Conservation (phyloP, 2,797 vertebrate species). For the Hylomyscus alleni region DNA sequence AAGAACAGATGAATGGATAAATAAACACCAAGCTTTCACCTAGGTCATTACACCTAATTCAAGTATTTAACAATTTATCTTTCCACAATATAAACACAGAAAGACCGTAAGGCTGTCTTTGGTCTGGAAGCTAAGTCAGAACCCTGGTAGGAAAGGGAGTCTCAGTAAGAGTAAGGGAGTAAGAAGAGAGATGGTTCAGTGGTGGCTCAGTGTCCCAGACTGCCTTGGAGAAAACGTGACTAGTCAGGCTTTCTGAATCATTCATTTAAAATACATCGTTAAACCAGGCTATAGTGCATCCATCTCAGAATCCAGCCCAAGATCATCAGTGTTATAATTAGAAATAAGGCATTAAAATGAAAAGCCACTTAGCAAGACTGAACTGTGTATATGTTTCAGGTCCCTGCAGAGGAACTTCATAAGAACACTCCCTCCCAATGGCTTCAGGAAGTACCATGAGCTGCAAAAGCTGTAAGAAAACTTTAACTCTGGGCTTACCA, state of each 20-base stretch:
- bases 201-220: background rate
- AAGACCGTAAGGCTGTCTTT: background rate
- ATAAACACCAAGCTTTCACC: slow-evolving; percentile 18
- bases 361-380: background rate
- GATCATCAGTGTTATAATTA: background rate
- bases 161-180: background rate
- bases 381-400: slow-evolving; percentile 88
- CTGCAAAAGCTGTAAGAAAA: slow-evolving; percentile 95
- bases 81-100: slow-evolving; percentile 1
- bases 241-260: background rate
- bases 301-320: slow-evolving; percentile 38
- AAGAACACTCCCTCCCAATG: slow-evolving; percentile 91
- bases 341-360: background rate
- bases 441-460: slow-evolving; percentile 92
- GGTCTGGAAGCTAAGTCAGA: background rate
- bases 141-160: background rate
- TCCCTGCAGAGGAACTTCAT: slow-evolving; percentile 94
- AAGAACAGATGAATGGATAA: background rate
- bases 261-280: slow-evolving; percentile 7
- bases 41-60: slow-evolving; percentile 4
- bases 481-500: slow-evolving; percentile 36
- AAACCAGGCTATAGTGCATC: background rate
- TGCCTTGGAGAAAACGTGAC: background rate
- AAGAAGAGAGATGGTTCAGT: background rate
- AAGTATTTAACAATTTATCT: slow-evolving; percentile 30